Evolutionary conservation across 2,797 vertebrate genomes (phyloP).

Genomic region (Parotocinclus haroldoi): DNA sequence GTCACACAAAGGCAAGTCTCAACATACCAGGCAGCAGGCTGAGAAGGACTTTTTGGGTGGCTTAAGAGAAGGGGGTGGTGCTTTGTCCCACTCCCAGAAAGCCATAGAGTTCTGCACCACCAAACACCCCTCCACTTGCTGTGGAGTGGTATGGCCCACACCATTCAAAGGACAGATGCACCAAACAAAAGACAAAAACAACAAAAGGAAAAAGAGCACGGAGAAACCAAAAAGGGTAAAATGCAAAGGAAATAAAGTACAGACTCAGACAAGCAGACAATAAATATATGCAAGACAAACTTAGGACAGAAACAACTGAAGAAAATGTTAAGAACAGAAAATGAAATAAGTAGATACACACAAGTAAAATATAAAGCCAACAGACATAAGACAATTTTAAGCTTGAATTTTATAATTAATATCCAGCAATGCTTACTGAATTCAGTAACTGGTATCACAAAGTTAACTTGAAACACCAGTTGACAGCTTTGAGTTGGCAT

Average conservation of each 20-base stretch:
- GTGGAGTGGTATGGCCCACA: slow-evolving; percentile 57
- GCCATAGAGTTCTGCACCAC: slow-evolving; percentile 87
- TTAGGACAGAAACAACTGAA: neutral
- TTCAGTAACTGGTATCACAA: no score
- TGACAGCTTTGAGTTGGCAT: no score
- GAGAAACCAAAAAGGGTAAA: slow-evolving; percentile 38
- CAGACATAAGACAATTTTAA: no score
- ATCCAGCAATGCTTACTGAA: no score
- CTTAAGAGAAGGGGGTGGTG: slow-evolving; percentile 76
- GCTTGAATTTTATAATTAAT: no score
- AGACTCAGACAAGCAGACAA: slow-evolving; percentile 1
- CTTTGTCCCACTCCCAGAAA: slow-evolving; percentile 93
- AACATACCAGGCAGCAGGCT: slow-evolving; percentile 92
- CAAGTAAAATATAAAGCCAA: no score
- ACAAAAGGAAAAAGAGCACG: slow-evolving; percentile 19
- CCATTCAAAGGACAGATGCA: slow-evolving; percentile 28
- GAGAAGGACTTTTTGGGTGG: slow-evolving; percentile 94
- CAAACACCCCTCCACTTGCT: slow-evolving; percentile 81
- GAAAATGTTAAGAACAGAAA: neutral
- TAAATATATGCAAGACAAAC: no score
- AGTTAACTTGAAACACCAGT: no score
- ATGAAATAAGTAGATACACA: slow-evolving; percentile 33
- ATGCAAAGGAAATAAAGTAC: slow-evolving; percentile 55
- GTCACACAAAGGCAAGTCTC: slow-evolving; percentile 53
- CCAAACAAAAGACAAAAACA: slow-evolving; percentile 44